Evolutionary conservation across 2,113 vertebrate genomes (phyloP), one percentile per base, ranked within the genome.

Genomic region (Cacatua alba): DNA sequence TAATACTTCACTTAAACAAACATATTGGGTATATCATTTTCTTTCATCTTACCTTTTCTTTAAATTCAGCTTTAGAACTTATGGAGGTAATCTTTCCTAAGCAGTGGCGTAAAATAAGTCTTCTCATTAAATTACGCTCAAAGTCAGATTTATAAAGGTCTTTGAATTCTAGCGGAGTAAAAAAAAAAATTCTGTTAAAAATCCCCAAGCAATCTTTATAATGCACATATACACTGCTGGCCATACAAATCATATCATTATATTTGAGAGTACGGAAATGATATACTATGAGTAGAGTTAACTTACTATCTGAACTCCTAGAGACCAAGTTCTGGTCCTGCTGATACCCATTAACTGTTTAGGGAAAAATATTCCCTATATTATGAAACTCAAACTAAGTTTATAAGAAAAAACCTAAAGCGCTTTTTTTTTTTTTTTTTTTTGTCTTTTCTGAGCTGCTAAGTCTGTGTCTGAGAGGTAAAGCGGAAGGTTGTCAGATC

Each of bases 341-440:
- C 3, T 68, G 24, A 44, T 31, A 24, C 0, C 3, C 5, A n/a
- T 59, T 59, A 28, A 29, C 20, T 28, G 1, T 24, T 69, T 7
- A 5, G 24, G 25, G 5, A 26, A 76, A 60, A 48, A 17, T n/a
- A 49, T 37, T 88, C 4, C 3, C 15, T 75, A 29, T 75, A 52
- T 70, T 64, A 51, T 43, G 17, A 29, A 48, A 76, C 3, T 17
- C 15, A 19, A 43, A 59, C 13, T 44, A 72, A 76, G 41, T 7
- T 10, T 51, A 52, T 21, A 37, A 9, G 28, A 8, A 83, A 53
- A 44, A 11, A 0, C 0, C 6, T 5, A 14, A 60, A 28, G 0
- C 7, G 19, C 3, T 37, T 37, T 37, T 37, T 37, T 37, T 37
- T 37, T 37, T 26, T 19, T 26, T 14, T 20, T 29, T 10, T 24